Evolutionary conservation across 2,113 vertebrate genomes (phyloP).

Genomic region (Hemichromis elongatus): DNA sequence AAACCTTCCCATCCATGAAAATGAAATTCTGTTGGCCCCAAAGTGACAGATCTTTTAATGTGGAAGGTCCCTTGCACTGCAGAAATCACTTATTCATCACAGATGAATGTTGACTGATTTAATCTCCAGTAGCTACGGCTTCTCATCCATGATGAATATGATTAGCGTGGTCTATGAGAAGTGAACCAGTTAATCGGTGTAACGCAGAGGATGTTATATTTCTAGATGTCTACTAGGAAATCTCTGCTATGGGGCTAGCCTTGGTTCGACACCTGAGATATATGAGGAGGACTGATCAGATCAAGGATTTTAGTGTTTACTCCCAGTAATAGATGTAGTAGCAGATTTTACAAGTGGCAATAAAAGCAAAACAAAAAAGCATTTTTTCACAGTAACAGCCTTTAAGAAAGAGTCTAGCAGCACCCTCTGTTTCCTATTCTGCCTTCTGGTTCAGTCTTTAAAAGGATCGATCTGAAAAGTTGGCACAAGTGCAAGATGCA

Average conservation of each 20-base stretch:
- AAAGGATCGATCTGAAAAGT: neutral
- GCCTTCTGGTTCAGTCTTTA: neutral
- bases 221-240: conserved; percentile 6
- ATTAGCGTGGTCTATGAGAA: conserved; percentile 48
- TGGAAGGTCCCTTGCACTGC: conserved; percentile 27
- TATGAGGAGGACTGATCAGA: neutral
- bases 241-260: neutral
- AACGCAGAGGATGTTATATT: conserved; percentile 26
- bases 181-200: conserved; percentile 49
- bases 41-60: conserved; percentile 41
- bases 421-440: neutral
- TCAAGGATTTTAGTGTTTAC: neutral
- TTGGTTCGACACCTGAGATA: neutral
- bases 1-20: conserved; percentile 43
- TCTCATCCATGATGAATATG: conserved; percentile 58
- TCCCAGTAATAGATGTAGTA: neutral
- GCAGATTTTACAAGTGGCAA: neutral
- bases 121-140: conserved; percentile 61
- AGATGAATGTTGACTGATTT: conserved; percentile 59
- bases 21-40: conserved; percentile 45
- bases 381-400: fast-evolving
- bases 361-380: neutral
- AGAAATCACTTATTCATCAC: conserved; percentile 50
- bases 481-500: neutral
- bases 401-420: neutral